Evolutionary conservation across 2,888 invertebrate genomes (phyloP).

Genomic region (Calameuta idolon): DNA sequence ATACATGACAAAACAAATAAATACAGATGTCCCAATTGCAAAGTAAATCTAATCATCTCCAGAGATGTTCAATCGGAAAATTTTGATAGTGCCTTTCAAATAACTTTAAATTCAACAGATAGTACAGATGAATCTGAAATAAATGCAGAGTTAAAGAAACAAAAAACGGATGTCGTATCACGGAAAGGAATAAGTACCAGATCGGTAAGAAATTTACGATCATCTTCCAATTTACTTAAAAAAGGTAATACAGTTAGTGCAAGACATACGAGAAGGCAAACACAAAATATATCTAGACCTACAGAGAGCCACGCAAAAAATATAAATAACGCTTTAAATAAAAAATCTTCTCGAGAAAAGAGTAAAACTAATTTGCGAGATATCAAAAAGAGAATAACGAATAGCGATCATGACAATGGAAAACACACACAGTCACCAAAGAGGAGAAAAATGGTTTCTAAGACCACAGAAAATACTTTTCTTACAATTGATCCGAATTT

Average conservation of each 20-base stretch:
- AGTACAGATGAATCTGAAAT: neutral
- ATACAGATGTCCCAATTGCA: slow-evolving; percentile 43
- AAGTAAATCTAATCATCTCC: slow-evolving; percentile 37
- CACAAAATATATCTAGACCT: neutral
- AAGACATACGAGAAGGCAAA: neutral
- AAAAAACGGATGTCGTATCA: neutral
- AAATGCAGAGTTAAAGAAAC: neutral
- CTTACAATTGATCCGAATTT: neutral
- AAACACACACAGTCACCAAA: neutral
- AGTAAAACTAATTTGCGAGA: slow-evolving; percentile 19
- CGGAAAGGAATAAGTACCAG: neutral
- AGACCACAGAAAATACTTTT: slow-evolving; percentile 12
- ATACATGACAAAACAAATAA: neutral
- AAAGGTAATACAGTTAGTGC: neutral
- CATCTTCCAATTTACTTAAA: neutral
- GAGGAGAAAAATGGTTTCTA: slow-evolving; percentile 14
- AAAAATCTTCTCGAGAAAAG: neutral
- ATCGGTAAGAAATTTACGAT: neutral
- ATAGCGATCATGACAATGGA: neutral
- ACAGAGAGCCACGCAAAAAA: neutral
- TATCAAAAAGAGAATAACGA: slow-evolving; percentile 15
- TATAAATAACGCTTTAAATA: neutral
- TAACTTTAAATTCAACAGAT: neutral
- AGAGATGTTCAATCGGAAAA: neutral
- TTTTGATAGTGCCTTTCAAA: neutral